Evolutionary conservation across 2,888 invertebrate genomes (phyloP), one percentile per base, ranked within the genome.

Genomic region (Cataglyphis livida): DNA sequence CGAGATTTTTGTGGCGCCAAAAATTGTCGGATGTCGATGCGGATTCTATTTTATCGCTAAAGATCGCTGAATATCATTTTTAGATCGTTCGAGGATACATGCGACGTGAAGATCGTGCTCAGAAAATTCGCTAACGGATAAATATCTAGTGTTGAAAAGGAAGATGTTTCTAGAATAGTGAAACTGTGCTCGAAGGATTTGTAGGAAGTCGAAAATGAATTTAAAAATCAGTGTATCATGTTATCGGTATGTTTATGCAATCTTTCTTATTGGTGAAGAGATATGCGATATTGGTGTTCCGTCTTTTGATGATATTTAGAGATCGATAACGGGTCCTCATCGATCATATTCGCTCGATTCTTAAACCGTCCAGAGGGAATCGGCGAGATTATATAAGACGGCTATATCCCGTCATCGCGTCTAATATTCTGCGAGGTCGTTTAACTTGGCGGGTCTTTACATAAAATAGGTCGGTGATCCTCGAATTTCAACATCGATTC

Each of bases 361-460:
- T 70, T 78, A 21, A 35, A 44, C 0, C 35, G 21, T 48, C 6
- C 7, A 18, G 9, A 35, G 25, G 7, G 25, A 44, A 68, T 78
- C 59, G 44, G 10, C 35, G 18, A 78, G 68, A 78, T 78, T 78
- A 78, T 61, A n/a, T 78, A 78, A 78, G 78, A 68, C 35, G 32
- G 25, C 44, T 59, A 12, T 66, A 57, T 57, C 41, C 3, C 15
- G 18, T 78, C 9, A 35, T 68, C 59, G 44, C 44, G 18, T 61
- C 25, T 59, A 78, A 70, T 70, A 44, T 78, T 68, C 35, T 59
- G 32, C 44, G 78, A 78, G 59, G 70, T 70, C 70, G 70, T 78
- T 78, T 78, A 78, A 78, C 70, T 68, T 78, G 78, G 28, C 65
- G 51, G 4, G 12, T 28, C 65, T 75, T 64, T 65, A 65, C 51